Evolutionary conservation across 2,113 vertebrate genomes (phyloP), one percentile per base, ranked within the genome.

Genomic region (Oxygymnocypris stewartii): DNA sequence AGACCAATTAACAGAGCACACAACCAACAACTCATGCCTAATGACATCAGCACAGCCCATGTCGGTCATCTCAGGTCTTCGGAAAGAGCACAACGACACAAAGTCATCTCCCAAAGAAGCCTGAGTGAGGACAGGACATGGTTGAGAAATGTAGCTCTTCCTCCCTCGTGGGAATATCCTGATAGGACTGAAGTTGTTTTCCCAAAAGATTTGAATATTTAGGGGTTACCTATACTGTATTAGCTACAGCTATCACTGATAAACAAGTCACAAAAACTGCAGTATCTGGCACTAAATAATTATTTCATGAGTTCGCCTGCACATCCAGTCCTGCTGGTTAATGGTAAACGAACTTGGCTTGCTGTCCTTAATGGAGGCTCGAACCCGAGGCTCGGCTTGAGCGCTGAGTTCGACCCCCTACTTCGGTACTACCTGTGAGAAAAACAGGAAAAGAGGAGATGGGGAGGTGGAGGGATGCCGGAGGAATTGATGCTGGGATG

Each of bases 1-100:
- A 90, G 89, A 90, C 82, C 85, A 90, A 91, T 91, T 91, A 92
- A 85, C 49, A 73, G 84, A 87, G 49, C 9, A 54, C 80, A 28
- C 81, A 83, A 82, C 87, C 86, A 88, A 86, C 63, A 61, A 16
- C 59, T 57, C 86, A 25, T 78, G 59, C 87, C 25, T 71, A 59
- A 12, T 79, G 80, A 84, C 82, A 61, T 89, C 63, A 44, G 63
- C 85, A 90, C 51, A 80, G 74, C 87, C 23, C 7, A 18, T 28
- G 59, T 69, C 90, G 85, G 91, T 92, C 88, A 87, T 35, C 10
- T 88, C 82, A 85, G 85, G 44, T 79, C 57, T 54, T 77, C 47
- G 18, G 77, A 80, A 65, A 87, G 40, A 82, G 74, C n/a, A 84
- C 51, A 31, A 76, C 12, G 59, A 78, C 16, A 79, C 76, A 88